Percentiles rank a stretch among this genome's conserved stretches.
These are phyloP conservation scores for Phrynosoma platyrhinos DNA, from an alignment of 2,113 vertebrate species.

Conservation along the genomic window DNA sequence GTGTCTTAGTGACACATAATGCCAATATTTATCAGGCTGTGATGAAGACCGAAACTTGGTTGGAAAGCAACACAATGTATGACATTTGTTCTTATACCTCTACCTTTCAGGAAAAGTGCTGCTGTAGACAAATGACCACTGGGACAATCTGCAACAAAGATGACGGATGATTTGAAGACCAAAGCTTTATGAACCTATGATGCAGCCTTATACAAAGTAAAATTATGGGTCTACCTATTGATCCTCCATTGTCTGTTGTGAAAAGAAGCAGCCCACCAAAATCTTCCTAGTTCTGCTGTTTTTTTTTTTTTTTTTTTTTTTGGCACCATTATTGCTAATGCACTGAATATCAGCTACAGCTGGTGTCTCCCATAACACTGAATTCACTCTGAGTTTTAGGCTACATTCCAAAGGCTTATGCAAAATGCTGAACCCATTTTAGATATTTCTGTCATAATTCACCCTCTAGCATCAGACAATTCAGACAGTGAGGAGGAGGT, in stretches of 20 bases:
- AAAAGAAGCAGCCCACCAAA: background rate
- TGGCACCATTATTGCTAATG: background rate
- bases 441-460: too few species aligned
- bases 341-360: too few species aligned
- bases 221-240: background rate
- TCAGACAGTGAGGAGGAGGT: too few species aligned
- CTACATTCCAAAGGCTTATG: too few species aligned
- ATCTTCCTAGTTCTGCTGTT: background rate
- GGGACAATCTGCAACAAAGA: constrained; percentile 51
- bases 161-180: background rate
- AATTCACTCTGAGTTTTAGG: too few species aligned
- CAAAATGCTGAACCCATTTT: too few species aligned
- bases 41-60: constrained; percentile 75
- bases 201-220: background rate
- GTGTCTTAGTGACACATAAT: constrained; percentile 81
- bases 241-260: background rate
- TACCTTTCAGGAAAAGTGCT: constrained; percentile 60
- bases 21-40: constrained; percentile 83
- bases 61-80: constrained; percentile 61
- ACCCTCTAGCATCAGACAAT: too few species aligned
- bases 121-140: constrained; percentile 51
- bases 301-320: background rate
- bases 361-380: too few species aligned
- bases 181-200: background rate
- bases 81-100: constrained; percentile 77